Evolutionary conservation across 2,797 vertebrate genomes (phyloP).

Genomic region (Meda fulgida): DNA sequence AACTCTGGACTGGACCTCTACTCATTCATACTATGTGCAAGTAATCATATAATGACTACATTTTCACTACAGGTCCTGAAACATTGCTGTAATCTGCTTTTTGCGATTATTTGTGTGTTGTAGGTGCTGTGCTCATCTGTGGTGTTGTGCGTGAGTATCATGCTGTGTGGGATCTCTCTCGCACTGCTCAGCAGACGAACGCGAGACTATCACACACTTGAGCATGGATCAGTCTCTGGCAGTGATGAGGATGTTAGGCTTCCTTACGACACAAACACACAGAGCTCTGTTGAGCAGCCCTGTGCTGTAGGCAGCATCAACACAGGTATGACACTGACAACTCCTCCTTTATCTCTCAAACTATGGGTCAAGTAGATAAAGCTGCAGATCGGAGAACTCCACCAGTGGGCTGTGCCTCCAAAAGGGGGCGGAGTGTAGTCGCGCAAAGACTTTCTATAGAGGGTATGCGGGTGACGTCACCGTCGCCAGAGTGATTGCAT

Average conservation of each 20-base stretch:
- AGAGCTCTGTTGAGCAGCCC: constrained; percentile 58
- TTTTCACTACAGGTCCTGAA: background rate
- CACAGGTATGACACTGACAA: constrained; percentile 55
- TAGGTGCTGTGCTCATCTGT: constrained; percentile 89
- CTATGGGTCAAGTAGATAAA: background rate
- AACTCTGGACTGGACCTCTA: too few species aligned
- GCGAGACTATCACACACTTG: constrained; percentile 79
- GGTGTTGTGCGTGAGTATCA: constrained; percentile 83
- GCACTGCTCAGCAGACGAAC: constrained; percentile 88
- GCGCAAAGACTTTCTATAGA: background rate
- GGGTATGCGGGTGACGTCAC: too few species aligned
- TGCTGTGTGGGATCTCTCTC: constrained; percentile 84
- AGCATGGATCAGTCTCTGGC: constrained; percentile 67
- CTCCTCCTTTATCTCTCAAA: background rate
- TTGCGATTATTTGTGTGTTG: constrained; percentile 42
- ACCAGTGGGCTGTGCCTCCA: background rate
- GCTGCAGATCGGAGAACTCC: background rate
- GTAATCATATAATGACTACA: too few species aligned
- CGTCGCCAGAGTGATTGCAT: too few species aligned
- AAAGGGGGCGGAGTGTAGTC: background rate
- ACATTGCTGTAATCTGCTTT: background rate
- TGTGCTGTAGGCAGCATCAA: constrained; percentile 62
- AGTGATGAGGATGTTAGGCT: constrained; percentile 64
- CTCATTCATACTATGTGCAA: too few species aligned
- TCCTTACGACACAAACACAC: constrained; percentile 70